Base-by-base conservation (phyloP, 2,113 vertebrate species). In the Chionomys nivalis region DNA sequence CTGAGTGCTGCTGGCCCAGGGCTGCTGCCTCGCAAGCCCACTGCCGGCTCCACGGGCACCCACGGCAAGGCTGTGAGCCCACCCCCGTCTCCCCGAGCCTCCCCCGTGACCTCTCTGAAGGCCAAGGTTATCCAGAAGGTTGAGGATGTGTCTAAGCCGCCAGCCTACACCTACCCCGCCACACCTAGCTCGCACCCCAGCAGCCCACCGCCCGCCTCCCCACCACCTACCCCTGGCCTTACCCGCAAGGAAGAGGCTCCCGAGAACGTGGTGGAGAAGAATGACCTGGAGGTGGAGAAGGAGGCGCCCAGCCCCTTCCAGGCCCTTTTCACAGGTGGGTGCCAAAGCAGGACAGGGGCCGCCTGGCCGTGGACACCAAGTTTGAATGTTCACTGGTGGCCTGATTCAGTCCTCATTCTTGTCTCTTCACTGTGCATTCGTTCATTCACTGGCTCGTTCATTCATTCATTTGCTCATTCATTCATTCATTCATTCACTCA, bases 81-180 rank as follows among this genome's bases (percentile, higher is more conserved):
- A 0, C 98, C 99, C 58, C 98, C 92, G 0, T 98, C 98, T 49
- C 99, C 98, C 7, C 98, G 99, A 4, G 98, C 98, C 19, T 99
- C 99, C 11, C 99, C 99, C 0, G 98, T 99, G 96, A 98, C 99
- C 91, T 97, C 98, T 79, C 98, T 99, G 95, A 99, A 99, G 98
- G 99, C 99, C 72, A 99, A 99, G 97, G 99, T 99, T 44, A 99
- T 98, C 85, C 99, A 98, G 96, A 99, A 99, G 98, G 98, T 99
- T 81, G 99, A 98, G 95, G 99, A 98, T 6, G 98, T 98, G 87
- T 97, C 99, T 78, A 98, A 99, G 94, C 99, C 99, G 26, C 98
- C 98, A 4, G 92, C 98, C 73, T 99, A 99, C 28, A 98, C 99
- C 13, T 99, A 98, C 95, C 99, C 99, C 0, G 98, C 99, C 83